phyloP scores from a whole-genome alignment of 2,797 vertebrate genomes.

The Malurus splendens region DNA sequence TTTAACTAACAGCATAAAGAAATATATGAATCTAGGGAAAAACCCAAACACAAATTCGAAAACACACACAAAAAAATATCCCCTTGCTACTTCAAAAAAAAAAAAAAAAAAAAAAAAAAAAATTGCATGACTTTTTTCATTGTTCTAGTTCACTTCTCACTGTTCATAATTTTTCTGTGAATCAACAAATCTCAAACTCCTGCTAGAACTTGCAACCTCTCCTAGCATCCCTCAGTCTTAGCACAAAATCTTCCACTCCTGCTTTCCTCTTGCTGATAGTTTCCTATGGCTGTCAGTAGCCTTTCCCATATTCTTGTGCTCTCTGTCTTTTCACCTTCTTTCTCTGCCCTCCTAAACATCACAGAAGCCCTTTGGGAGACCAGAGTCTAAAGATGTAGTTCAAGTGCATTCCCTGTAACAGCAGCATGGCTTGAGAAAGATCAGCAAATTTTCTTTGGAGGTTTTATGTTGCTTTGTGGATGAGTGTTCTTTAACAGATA shows the following conservation, averaged over 20 bases:
- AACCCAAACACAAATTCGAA: no score
- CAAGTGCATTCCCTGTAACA: not conserved
- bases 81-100: not conserved
- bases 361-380: not conserved
- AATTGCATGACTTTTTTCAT: not conserved
- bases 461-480: not conserved
- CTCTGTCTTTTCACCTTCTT: not conserved
- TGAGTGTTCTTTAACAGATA: not conserved
- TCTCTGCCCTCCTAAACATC: not conserved
- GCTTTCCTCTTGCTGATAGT: not conserved
- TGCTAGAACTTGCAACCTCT: not conserved
- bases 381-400: not conserved
- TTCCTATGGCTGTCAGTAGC: not conserved
- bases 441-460: not conserved
- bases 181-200: not conserved
- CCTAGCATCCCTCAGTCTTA: not conserved
- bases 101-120: no score
- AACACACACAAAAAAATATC: not conserved
- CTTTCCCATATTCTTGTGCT: not conserved
- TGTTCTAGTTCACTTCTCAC: not conserved
- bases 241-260: not conserved
- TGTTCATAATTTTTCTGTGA: not conserved
- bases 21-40: rapidly evolving
- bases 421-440: not conserved
- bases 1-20: not conserved